phyloP scores from a whole-genome alignment of 1,140 invertebrate genomes.

The Chelonus insularis region DNA sequence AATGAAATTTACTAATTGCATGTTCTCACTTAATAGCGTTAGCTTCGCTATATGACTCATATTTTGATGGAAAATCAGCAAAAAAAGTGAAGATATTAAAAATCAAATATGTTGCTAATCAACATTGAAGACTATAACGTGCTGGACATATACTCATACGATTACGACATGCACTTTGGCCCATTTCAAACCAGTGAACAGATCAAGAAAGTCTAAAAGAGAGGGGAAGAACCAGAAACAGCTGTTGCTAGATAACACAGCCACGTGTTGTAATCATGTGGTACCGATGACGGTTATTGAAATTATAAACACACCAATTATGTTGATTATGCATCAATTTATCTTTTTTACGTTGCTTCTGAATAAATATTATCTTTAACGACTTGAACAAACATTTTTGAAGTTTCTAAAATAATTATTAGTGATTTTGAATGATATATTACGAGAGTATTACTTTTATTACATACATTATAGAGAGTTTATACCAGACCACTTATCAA shows the following conservation, averaged over 20 bases:
- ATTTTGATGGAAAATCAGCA: no score
- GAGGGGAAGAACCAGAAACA: conserved; percentile 6
- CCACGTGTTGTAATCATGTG: neutral
- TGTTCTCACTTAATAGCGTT: conserved; percentile 24
- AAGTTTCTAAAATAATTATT: no score
- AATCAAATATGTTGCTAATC: conserved; percentile 21
- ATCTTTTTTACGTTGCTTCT: no score
- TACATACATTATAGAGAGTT: no score
- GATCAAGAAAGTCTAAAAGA: neutral
- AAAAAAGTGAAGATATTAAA: neutral
- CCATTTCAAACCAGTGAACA: conserved; percentile 42
- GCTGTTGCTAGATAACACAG: conserved; percentile 26
- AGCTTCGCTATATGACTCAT: conserved; percentile 28
- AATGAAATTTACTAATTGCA: no score
- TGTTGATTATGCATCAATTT: no score
- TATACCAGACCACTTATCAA: no score
- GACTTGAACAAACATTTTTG: no score
- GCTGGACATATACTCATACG: conserved; percentile 1
- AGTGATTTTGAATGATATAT: no score
- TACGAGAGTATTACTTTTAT: no score
- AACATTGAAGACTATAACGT: conserved; percentile 27
- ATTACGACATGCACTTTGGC: conserved; percentile 35
- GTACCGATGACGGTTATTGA: neutral
- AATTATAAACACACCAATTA: neutral
- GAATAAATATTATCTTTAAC: no score